A percentile compares a stretch with the other conserved stretches of the same genome.
phyloP scores from a whole-genome alignment of 2,888 invertebrate genomes.

The Digitonthophagus gazella region DNA sequence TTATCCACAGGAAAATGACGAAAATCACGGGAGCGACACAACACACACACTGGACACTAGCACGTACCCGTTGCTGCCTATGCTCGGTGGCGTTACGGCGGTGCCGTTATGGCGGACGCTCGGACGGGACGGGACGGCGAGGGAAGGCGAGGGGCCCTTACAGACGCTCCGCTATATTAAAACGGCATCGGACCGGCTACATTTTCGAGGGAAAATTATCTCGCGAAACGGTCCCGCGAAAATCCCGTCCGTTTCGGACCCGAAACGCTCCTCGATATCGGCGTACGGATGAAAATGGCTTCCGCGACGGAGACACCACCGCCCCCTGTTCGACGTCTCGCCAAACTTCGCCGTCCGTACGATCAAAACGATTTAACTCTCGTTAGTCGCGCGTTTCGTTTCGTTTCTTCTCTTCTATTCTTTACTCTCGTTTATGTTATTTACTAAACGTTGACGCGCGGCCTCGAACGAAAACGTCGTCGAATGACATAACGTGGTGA shows the following conservation, averaged over 20 bases:
- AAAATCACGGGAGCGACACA: slow-evolving; percentile 53
- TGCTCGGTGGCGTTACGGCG: slow-evolving; percentile 49
- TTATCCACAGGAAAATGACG: slow-evolving; percentile 52
- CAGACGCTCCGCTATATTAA: too few relatives aligned
- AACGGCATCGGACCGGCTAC: too few relatives aligned
- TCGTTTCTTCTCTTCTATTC: not conserved
- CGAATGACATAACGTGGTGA: not conserved
- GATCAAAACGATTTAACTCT: not conserved
- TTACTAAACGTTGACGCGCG: not conserved
- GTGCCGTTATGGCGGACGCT: slow-evolving; percentile 43
- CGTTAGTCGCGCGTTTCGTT: not conserved
- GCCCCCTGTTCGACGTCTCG: not conserved
- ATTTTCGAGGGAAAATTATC: too few relatives aligned
- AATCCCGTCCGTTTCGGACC: not conserved
- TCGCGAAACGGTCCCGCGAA: too few relatives aligned
- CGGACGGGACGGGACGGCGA: slow-evolving; percentile 40
- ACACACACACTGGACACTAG: slow-evolving; percentile 44
- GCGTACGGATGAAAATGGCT: not conserved
- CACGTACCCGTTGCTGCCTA: slow-evolving; percentile 34
- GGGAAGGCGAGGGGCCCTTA: too few relatives aligned
- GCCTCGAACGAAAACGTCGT: not conserved
- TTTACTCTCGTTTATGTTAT: not conserved
- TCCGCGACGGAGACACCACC: not conserved
- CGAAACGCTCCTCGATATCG: not conserved
- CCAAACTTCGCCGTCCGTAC: not conserved